phyloP scores from a whole-genome alignment of 2,888 invertebrate species.

The Lithophane ornitopus region DNA sequence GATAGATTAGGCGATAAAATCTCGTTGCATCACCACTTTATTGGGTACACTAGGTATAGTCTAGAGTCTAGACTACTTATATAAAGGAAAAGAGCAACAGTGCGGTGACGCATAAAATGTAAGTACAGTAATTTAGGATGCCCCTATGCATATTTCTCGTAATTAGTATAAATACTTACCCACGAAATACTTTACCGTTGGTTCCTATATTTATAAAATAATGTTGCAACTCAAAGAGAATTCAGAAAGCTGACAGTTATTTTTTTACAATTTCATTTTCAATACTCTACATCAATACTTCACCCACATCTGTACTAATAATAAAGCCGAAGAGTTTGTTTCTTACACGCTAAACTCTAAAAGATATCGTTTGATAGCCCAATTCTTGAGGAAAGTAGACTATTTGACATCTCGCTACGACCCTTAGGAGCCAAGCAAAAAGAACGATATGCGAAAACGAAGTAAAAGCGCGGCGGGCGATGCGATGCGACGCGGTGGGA shows the following conservation, averaged over 20 bases:
- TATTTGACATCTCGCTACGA: too few relatives aligned
- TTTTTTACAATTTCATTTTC: neutral
- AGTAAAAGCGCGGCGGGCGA: too few relatives aligned
- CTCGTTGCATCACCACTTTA: neutral
- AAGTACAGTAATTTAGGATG: neutral
- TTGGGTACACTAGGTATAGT: neutral
- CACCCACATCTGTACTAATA: neutral
- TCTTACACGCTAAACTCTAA: too few relatives aligned
- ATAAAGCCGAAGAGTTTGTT: too few relatives aligned
- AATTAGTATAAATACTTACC: neutral
- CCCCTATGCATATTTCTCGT: neutral
- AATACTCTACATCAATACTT: neutral
- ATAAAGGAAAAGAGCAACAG: conserved; percentile 1
- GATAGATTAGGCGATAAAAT: neutral
- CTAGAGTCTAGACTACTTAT: conserved; percentile 6
- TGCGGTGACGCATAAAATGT: neutral
- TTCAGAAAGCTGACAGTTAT: neutral
- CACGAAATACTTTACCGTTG: neutral
- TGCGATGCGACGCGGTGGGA: too few relatives aligned
- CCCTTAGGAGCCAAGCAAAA: too few relatives aligned
- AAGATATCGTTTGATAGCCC: too few relatives aligned
- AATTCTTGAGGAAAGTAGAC: too few relatives aligned
- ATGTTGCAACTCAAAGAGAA: neutral
- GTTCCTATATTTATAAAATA: neutral
- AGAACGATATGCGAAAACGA: too few relatives aligned